phyloP scores from a whole-genome alignment of 2,888 invertebrate species.

The Panorpa germanica region DNA sequence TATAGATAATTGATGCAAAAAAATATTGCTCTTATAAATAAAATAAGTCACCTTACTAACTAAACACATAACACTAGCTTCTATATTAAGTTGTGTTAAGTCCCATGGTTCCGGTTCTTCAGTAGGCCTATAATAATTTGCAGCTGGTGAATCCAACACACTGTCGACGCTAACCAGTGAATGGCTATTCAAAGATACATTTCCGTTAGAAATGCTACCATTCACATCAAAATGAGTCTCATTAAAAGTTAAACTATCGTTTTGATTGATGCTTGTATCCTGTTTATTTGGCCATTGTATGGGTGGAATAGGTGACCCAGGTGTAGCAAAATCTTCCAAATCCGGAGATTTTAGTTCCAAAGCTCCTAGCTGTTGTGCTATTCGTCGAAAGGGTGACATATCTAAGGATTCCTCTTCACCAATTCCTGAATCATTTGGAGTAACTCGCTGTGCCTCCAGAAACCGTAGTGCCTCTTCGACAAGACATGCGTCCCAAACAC shows the following conservation, averaged over 20 bases:
- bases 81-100: constrained; percentile 67
- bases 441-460: constrained; percentile 48
- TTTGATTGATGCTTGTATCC: not conserved
- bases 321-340: constrained; percentile 49
- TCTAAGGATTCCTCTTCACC: constrained; percentile 13
- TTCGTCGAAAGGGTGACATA: constrained; percentile 53
- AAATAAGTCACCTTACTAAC: constrained; percentile 44
- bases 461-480: constrained; percentile 74
- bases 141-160: constrained; percentile 30
- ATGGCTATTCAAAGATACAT: no score
- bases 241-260: constrained; percentile 13
- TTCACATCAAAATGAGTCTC: constrained; percentile 17
- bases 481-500: constrained; percentile 69
- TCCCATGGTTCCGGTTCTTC: constrained; percentile 76
- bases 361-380: constrained; percentile 55
- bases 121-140: constrained; percentile 59
- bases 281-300: constrained; percentile 14
- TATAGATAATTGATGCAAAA: constrained; percentile 7
- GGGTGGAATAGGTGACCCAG: constrained; percentile 35
- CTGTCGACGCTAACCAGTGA: constrained; percentile 9
- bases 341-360: constrained; percentile 55
- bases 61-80: constrained; percentile 73
- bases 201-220: constrained; percentile 12
- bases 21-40: not conserved
- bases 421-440: constrained; percentile 25